Evolutionary conservation across 2,113 vertebrate species (phyloP).

Genomic region (Ibidorhyncha struthersii): DNA sequence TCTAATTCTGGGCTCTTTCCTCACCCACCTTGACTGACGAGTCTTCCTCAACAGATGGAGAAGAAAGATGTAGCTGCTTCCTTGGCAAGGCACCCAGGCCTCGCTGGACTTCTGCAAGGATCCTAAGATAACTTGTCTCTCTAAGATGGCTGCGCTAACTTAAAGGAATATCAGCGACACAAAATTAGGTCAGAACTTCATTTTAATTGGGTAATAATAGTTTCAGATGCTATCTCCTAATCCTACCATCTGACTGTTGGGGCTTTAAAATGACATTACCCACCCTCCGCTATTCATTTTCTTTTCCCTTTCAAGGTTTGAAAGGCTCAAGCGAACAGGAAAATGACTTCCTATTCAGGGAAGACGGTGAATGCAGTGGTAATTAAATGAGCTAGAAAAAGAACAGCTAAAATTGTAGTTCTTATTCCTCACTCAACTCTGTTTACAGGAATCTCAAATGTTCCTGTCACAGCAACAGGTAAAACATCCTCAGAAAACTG

Average conservation of each 20-base stretch:
- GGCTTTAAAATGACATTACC: not conserved
- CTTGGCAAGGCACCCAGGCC: not conserved
- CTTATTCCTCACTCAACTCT: not conserved
- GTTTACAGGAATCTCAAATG: not conserved
- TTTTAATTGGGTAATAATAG: not conserved
- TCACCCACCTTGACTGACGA: not conserved
- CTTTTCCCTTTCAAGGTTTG: not conserved
- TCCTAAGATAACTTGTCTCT: not conserved
- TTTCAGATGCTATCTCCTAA: not conserved
- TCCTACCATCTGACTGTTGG: not conserved
- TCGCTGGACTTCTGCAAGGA: not conserved
- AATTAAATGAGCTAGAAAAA: conserved; percentile 28
- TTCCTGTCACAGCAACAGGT: conserved; percentile 4
- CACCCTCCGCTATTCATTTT: not conserved
- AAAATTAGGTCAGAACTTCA: not conserved
- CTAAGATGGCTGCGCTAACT: not conserved
- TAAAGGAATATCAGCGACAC: not conserved
- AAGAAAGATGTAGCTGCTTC: not conserved
- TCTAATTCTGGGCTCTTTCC: not conserved
- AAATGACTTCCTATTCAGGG: not conserved
- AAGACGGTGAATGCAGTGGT: not conserved
- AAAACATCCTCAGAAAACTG: not conserved
- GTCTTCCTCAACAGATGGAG: not conserved
- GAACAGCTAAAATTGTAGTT: not conserved
- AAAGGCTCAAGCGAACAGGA: not conserved